Evolutionary conservation across 2,113 vertebrate genomes (phyloP).

Genomic region (Isichthys henryi): DNA sequence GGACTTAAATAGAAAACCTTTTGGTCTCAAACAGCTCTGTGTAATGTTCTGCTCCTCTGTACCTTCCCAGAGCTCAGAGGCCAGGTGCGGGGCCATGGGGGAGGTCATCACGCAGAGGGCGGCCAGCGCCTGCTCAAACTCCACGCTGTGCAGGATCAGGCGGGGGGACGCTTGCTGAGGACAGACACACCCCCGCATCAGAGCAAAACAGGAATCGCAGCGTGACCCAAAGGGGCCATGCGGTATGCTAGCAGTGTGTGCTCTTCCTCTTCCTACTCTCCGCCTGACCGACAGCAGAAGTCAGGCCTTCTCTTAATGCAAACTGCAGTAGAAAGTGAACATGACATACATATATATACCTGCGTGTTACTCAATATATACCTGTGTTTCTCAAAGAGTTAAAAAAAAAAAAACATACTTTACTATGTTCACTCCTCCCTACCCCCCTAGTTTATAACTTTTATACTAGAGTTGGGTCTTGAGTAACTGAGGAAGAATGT

Average conservation of each 20-base stretch:
- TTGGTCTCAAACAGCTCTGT: neutral
- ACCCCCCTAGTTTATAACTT: neutral
- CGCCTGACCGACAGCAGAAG: neutral
- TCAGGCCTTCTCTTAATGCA: neutral
- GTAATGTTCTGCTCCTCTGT: neutral
- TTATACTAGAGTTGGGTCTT: neutral
- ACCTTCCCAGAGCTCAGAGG: constrained; percentile 97
- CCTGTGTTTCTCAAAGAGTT: neutral
- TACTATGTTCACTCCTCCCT: neutral
- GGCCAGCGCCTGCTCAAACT: constrained; percentile 85
- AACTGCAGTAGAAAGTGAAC: neutral
- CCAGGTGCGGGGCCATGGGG: constrained; percentile 83
- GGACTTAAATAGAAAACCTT: neutral
- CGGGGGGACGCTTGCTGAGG: constrained; percentile 64
- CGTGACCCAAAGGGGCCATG: neutral
- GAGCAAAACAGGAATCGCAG: constrained; percentile 14
- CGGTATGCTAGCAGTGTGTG: neutral
- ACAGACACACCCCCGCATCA: constrained; percentile 10
- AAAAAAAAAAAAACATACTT: neutral
- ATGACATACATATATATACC: neutral
- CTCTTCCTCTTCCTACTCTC: neutral
- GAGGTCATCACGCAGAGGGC: constrained; percentile 76
- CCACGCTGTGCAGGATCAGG: constrained; percentile 73
- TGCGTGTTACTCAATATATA: neutral
- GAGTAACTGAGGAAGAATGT: neutral